Evolutionary conservation across 64 coral and sea anemone species (phyloP), one percentile per base, ranked within the genome.

Genomic region (Montipora capricornis): DNA sequence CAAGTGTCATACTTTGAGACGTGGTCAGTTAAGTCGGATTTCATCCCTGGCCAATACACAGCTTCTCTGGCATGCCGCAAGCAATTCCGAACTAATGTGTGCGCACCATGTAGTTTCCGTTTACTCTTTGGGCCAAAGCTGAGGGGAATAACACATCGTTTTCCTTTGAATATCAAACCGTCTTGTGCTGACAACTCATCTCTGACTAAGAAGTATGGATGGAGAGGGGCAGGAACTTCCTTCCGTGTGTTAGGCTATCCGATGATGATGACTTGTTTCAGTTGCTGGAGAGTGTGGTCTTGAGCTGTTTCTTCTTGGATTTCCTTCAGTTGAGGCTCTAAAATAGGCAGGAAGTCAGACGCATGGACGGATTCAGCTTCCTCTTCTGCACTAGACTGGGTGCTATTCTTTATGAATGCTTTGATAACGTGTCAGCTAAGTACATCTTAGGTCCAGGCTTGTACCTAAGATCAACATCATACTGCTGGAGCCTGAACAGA

Each of bases 41-140:
- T 82, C 79, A 91, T 51, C 3, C 53, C 55, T 17, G 79, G 89
- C 79, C 89, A 74, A 82, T 91, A 64, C 12, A 91, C 50, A 3
- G 80, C 49, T 73, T 91, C 78, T 48, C 15, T 5, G 1, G 67
- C 75, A 17, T 51, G 3, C 12, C 89, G 20, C 2, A 91, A 45
- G 4, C 57, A 80, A 13, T 53, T 68, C 52, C 74, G 78, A 60
- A 90, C 60, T 3, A 55, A 58, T 5, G 22, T 58, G 47, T 90
- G 77, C 0, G 50, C 26, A 5, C 52, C 16, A 66, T 90, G 88
- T 11, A 80, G 73, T 52, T 80, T 80, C 62, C 81, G 26, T 80
- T 68, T 80, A 13, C 80, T 80, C 24, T 68, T 77, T 17, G 45
- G 8, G 55, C 76, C 24, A 5, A 80, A 12, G 13, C 5, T 64